Percentiles rank a stretch among this genome's conserved stretches.
Evolutionary conservation across 1,140 invertebrate species (phyloP).

Genomic region (Centruroides sculpturatus): DNA sequence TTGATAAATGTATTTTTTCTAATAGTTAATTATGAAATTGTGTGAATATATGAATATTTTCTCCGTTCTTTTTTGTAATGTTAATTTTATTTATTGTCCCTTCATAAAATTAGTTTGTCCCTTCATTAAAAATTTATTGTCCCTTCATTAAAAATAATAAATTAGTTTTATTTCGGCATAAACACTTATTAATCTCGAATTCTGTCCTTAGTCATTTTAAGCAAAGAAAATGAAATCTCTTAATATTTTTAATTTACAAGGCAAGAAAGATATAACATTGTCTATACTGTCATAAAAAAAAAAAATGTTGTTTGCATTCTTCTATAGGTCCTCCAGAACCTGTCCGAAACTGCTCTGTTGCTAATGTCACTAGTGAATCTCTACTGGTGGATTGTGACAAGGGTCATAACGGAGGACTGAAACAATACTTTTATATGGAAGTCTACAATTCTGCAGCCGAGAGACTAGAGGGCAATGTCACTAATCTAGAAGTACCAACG

Average conservation of each 20-base stretch:
- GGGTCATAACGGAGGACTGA: constrained; percentile 60
- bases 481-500: constrained; percentile 34
- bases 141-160: no score
- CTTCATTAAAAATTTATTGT: no score
- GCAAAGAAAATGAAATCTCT: background rate
- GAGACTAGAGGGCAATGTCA: constrained; percentile 38
- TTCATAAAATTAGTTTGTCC: no score
- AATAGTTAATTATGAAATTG: no score
- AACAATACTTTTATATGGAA: constrained; percentile 64
- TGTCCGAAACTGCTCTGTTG: constrained; percentile 17
- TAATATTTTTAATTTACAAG: background rate
- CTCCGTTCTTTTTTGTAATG: no score
- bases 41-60: no score
- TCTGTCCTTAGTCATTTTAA: no score
- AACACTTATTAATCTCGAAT: no score
- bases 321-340: constrained; percentile 22
- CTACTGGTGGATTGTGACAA: constrained; percentile 57
- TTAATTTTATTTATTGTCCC: no score
- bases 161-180: no score
- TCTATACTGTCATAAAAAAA: background rate
- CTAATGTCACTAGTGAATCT: constrained; percentile 21
- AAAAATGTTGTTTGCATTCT: background rate
- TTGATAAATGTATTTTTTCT: background rate
- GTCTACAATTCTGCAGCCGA: constrained; percentile 43
- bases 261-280: background rate